A percentile compares a stretch with the other conserved stretches of the same genome.
These are phyloP conservation scores for Catagonus wagneri DNA, from an alignment of 2,113 vertebrate species.

Conservation along the genomic window DNA sequence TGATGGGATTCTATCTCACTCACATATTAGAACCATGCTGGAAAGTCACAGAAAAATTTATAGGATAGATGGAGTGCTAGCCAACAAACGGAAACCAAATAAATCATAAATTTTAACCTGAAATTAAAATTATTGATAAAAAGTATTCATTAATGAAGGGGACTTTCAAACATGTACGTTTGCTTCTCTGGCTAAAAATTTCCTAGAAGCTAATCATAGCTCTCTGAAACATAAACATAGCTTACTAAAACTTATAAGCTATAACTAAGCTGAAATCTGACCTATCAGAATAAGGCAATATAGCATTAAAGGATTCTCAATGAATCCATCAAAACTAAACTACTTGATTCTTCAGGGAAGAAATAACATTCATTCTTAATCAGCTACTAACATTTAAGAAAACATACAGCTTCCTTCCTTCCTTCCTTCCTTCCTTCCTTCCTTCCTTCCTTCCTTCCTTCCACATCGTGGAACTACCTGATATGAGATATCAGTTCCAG, in stretches of 20 bases:
- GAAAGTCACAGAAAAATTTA: constrained; percentile 21
- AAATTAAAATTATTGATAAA: constrained; percentile 43
- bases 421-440: neutral
- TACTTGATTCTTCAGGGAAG: neutral
- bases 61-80: neutral
- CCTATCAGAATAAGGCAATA: constrained; percentile 43
- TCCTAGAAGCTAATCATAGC: constrained; percentile 17
- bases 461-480: too few relatives aligned
- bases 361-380: constrained; percentile 55
- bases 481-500: too few relatives aligned
- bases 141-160: neutral
- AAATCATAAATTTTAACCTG: constrained; percentile 19
- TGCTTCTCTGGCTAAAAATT: constrained; percentile 18
- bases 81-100: neutral
- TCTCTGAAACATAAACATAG: constrained; percentile 10
- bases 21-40: neutral
- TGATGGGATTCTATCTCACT: neutral
- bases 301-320: neutral
- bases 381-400: neutral
- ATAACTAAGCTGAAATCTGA: neutral
- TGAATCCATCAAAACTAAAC: neutral
- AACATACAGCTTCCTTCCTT: constrained; percentile 8
- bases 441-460: neutral
- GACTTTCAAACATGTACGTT: neutral
- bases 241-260: constrained; percentile 55